Conservation (phyloP, 2,888 invertebrate genomes). For the Andrena flavipes region DNA sequence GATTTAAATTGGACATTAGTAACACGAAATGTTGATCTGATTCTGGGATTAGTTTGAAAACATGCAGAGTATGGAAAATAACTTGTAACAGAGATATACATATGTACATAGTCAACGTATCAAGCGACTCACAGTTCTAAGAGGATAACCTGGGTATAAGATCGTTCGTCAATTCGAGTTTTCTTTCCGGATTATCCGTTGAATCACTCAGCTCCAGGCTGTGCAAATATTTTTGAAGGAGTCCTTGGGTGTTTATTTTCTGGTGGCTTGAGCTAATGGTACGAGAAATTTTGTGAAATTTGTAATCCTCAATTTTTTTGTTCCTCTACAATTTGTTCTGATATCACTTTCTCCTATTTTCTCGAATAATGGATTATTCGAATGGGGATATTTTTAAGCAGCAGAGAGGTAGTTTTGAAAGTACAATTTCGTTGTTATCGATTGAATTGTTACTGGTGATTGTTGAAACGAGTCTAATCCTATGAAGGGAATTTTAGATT, state of each 20-base stretch:
- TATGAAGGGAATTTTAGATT: background rate
- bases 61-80: background rate
- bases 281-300: background rate
- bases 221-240: conserved; percentile 25
- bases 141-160: background rate
- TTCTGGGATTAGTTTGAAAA: too few relatives aligned
- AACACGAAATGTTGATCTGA: too few relatives aligned
- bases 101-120: too few relatives aligned
- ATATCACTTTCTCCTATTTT: too few relatives aligned
- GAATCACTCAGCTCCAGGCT: conserved; percentile 1
- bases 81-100: background rate
- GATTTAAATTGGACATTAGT: too few relatives aligned
- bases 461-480: too few relatives aligned
- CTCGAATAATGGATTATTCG: background rate
- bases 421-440: background rate
- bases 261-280: background rate
- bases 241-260: conserved; percentile 10
- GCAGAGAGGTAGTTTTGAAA: background rate
- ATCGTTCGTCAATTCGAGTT: conserved; percentile 22
- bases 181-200: conserved; percentile 24
- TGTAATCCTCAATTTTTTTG: background rate
- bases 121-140: background rate
- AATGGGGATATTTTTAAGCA: background rate
- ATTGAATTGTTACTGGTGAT: background rate
- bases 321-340: background rate